These are phyloP conservation scores for Epinotia nisella DNA, from an alignment of 2,888 invertebrate genomes.

Conservation along the genomic window DNA sequence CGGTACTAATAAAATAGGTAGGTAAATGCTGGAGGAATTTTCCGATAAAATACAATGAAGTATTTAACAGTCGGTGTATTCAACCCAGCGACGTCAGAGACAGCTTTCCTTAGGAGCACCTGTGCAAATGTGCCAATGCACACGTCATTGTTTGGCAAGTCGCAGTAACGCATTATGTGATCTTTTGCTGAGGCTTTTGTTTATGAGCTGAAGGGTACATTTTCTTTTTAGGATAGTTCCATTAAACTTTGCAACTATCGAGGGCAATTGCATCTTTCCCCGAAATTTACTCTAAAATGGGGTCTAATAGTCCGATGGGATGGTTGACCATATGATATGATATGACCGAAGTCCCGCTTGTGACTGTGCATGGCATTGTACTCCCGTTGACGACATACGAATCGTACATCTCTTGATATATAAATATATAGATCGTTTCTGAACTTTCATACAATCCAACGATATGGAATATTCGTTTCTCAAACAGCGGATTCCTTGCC, in stretches of 20 bases:
- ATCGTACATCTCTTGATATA: background rate
- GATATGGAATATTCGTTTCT: background rate
- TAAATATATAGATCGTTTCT: background rate
- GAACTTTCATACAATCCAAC: background rate
- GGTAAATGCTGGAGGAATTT: constrained; percentile 15
- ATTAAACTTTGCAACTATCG: background rate
- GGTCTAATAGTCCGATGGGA: too few relatives aligned
- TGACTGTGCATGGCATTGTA: background rate
- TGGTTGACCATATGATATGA: too few relatives aligned
- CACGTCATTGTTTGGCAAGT: constrained; percentile 3
- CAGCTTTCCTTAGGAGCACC: constrained; percentile 19
- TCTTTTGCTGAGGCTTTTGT: background rate
- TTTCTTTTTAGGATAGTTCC: background rate
- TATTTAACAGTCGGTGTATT: constrained; percentile 15
- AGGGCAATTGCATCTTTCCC: too few relatives aligned
- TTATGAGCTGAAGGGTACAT: too few relatives aligned
- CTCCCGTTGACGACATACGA: background rate
- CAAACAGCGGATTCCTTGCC: too few relatives aligned
- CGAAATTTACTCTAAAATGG: too few relatives aligned
- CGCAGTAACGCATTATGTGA: background rate
- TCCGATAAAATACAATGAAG: constrained; percentile 24
- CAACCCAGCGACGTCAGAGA: constrained; percentile 16
- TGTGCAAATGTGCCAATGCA: constrained; percentile 15
- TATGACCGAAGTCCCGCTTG: too few relatives aligned
- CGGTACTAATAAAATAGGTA: background rate